Conservation (phyloP, 2,888 invertebrate genomes). For the Strigamia crassipes region DNA sequence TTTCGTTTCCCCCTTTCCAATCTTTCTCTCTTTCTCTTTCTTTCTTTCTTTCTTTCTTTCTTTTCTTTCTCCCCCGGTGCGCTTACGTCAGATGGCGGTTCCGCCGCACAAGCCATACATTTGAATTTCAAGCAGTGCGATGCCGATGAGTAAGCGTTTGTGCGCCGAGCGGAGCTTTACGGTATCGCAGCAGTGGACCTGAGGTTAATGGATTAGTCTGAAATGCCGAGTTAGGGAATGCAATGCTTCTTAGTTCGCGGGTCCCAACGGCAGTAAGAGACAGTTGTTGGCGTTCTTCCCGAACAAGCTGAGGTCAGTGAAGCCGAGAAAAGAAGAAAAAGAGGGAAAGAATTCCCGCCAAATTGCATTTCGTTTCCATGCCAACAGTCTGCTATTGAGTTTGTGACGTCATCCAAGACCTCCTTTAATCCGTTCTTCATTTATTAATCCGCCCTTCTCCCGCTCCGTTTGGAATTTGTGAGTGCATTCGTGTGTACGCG, state of each 20-base stretch:
- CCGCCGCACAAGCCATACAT: slow-evolving; percentile 11
- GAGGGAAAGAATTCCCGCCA: slow-evolving; percentile 23
- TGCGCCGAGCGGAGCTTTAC: slow-evolving; percentile 17
- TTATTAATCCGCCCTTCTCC: slow-evolving; percentile 28
- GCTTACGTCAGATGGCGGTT: slow-evolving; percentile 29
- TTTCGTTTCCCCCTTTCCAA: background rate
- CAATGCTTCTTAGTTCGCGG: background rate
- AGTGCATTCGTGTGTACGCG: slow-evolving; percentile 42
- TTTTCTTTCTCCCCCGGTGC: slow-evolving; percentile 14
- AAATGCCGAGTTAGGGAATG: background rate
- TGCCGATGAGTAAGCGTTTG: slow-evolving; percentile 31
- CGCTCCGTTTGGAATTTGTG: slow-evolving; percentile 35
- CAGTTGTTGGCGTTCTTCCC: slow-evolving; percentile 39
- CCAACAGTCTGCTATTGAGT: slow-evolving; percentile 4
- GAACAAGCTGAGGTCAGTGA: slow-evolving; percentile 24
- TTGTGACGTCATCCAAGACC: slow-evolving; percentile 27
- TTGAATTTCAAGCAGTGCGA: slow-evolving; percentile 28
- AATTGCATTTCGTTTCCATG: slow-evolving; percentile 36
- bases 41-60: no score
- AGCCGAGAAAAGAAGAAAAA: slow-evolving; percentile 8
- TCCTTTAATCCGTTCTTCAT: slow-evolving; percentile 31
- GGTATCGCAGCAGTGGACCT: slow-evolving; percentile 24
- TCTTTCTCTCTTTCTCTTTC: no score
- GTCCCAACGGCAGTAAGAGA: background rate
- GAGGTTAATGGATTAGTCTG: slow-evolving; percentile 37